phyloP scores from a whole-genome alignment of 1,140 invertebrate species.

The Elysia chlorotica region DNA sequence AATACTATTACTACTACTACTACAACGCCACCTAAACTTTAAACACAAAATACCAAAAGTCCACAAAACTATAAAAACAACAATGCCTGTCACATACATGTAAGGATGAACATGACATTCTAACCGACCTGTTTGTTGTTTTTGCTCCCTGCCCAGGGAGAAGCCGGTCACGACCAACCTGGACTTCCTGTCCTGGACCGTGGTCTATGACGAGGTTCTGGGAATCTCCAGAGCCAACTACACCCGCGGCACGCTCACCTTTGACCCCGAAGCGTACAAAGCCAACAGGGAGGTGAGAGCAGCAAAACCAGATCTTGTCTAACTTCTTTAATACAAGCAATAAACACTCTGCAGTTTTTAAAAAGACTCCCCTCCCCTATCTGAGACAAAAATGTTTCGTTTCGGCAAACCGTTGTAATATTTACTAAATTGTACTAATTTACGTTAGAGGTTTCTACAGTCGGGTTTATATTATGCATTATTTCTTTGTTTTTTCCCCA shows the following conservation, averaged over 20 bases:
- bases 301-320: not conserved
- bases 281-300: constrained; percentile 42
- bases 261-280: constrained; percentile 43
- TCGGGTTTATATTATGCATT: not conserved
- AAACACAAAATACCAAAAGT: not conserved
- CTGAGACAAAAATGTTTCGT: not conserved
- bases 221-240: constrained; percentile 36
- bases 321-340: not conserved
- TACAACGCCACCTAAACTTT: not conserved
- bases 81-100: not conserved
- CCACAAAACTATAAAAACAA: not conserved
- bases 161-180: constrained; percentile 13
- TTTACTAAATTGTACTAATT: not conserved
- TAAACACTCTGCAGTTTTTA: not conserved
- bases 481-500: no score
- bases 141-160: not conserved
- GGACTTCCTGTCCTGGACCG: constrained; percentile 42
- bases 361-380: not conserved
- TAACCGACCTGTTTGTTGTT: not conserved
- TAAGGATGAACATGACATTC: not conserved
- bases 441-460: not conserved
- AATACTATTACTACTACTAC: not conserved
- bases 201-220: constrained; percentile 36
- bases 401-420: not conserved
- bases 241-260: constrained; percentile 40